These are phyloP conservation scores for Lasius platythorax DNA, from an alignment of 2,888 invertebrate species.

Conservation along the genomic window DNA sequence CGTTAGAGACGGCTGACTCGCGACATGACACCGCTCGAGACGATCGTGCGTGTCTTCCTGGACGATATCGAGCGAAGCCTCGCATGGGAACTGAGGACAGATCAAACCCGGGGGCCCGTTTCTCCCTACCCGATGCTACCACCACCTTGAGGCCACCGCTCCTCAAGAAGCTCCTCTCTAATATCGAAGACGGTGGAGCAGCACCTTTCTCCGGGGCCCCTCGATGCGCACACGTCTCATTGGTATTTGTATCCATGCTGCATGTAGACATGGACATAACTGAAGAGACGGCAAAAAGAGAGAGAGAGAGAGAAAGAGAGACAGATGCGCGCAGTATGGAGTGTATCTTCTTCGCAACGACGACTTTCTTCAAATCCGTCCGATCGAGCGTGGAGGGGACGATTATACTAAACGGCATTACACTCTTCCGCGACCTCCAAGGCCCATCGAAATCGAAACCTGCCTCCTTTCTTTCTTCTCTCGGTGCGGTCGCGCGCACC, in stretches of 20 bases:
- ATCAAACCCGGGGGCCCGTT: constrained; percentile 80
- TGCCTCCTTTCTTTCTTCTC: constrained; percentile 66
- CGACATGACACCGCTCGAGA: constrained; percentile 77
- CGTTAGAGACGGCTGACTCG: constrained; percentile 74
- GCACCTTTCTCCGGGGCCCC: constrained; percentile 81
- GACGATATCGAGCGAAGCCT: constrained; percentile 79
- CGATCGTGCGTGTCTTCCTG: constrained; percentile 71
- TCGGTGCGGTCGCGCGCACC: constrained; percentile 31
- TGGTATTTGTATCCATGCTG: constrained; percentile 49
- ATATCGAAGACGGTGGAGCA: constrained; percentile 79
- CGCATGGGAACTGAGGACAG: constrained; percentile 82
- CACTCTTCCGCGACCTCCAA: constrained; percentile 76
- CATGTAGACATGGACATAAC: constrained; percentile 39
- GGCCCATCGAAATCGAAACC: constrained; percentile 77
- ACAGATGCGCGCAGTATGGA: constrained; percentile 21
- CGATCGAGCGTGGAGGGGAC: constrained; percentile 62
- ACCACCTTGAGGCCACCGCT: constrained; percentile 67
- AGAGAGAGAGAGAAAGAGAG: constrained; percentile 35
- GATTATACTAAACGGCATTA: constrained; percentile 68
- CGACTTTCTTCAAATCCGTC: constrained; percentile 73
- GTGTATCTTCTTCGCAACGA: constrained; percentile 39
- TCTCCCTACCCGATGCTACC: constrained; percentile 79
- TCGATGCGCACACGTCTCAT: constrained; percentile 57
- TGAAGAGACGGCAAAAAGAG: constrained; percentile 47
- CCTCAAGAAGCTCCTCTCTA: constrained; percentile 84